Conservation (phyloP, 2,797 vertebrate species). For the Alosa sapidissima region DNA sequence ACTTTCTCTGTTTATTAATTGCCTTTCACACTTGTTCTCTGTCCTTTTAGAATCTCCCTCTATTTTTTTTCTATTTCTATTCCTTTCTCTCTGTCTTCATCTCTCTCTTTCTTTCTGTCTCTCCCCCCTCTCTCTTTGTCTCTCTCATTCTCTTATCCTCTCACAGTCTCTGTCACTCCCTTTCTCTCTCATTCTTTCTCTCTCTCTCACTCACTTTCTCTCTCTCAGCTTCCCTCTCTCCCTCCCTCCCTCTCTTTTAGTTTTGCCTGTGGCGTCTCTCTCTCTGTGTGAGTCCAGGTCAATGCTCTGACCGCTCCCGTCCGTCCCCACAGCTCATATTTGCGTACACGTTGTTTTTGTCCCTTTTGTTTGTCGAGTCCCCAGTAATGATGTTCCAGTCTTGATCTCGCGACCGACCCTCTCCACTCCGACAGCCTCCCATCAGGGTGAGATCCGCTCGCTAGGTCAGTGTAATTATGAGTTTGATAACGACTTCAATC, state of each 20-base stretch:
- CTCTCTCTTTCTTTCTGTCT: not conserved
- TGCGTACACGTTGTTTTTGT: not conserved
- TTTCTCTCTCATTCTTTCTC: not conserved
- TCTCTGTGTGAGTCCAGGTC: not conserved
- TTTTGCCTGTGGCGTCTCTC: not conserved
- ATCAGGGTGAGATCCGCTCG: not conserved
- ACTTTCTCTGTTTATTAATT: not conserved
- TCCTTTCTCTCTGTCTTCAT: not conserved
- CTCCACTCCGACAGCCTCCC: not conserved
- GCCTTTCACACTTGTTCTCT: not conserved
- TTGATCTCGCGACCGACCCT: not conserved
- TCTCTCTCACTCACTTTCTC: not conserved
- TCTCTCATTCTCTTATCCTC: not conserved
- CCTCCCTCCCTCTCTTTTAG: not conserved
- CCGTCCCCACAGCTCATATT: not conserved
- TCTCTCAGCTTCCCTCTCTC: not conserved
- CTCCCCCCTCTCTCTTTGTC: not conserved
- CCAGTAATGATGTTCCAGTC: not conserved
- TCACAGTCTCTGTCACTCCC: not conserved
- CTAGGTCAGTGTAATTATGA: conserved; percentile 25
- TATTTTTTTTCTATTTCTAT: not conserved
- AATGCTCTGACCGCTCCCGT: not conserved
- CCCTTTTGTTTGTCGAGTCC: not conserved
- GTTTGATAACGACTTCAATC: not conserved
- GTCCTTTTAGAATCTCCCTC: not conserved